Conservation (phyloP, 2,113 vertebrate species). For the Notothenia rossii region DNA sequence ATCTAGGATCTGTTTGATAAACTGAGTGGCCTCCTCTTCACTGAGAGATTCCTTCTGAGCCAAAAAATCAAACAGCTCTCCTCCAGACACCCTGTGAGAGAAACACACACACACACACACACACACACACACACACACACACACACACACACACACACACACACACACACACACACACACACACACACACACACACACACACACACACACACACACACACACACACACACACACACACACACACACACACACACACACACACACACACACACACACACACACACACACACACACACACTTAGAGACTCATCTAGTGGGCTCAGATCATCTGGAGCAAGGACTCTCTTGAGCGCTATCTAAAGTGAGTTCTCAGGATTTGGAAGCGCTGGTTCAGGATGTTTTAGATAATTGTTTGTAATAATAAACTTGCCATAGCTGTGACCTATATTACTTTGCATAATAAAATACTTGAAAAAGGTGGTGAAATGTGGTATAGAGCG, state of each 20-base stretch:
- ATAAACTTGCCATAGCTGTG: neutral
- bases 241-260: slow-evolving; percentile 11
- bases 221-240: slow-evolving; percentile 22
- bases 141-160: slow-evolving; percentile 13
- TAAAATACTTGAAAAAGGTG: slow-evolving; percentile 7
- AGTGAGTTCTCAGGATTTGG: slow-evolving; percentile 42
- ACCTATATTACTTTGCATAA: neutral
- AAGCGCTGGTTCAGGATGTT: slow-evolving; percentile 32
- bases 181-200: too few species aligned
- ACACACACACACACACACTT: slow-evolving; percentile 23
- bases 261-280: slow-evolving; percentile 22
- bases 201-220: too few species aligned
- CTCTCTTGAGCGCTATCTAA: slow-evolving; percentile 41
- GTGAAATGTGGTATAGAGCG: neutral
- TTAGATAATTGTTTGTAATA: slow-evolving; percentile 45
- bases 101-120: slow-evolving; percentile 18
- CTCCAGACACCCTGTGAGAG: slow-evolving; percentile 91
- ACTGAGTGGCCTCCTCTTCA: slow-evolving; percentile 97
- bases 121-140: slow-evolving; percentile 18
- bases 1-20: slow-evolving; percentile 96
- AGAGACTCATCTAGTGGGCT: slow-evolving; percentile 21
- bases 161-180: too few species aligned
- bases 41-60: slow-evolving; percentile 96
- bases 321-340: slow-evolving; percentile 21
- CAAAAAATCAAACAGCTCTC: slow-evolving; percentile 98